Base-by-base conservation (phyloP, 2,888 invertebrate genomes). In the Philereme vetulata region DNA sequence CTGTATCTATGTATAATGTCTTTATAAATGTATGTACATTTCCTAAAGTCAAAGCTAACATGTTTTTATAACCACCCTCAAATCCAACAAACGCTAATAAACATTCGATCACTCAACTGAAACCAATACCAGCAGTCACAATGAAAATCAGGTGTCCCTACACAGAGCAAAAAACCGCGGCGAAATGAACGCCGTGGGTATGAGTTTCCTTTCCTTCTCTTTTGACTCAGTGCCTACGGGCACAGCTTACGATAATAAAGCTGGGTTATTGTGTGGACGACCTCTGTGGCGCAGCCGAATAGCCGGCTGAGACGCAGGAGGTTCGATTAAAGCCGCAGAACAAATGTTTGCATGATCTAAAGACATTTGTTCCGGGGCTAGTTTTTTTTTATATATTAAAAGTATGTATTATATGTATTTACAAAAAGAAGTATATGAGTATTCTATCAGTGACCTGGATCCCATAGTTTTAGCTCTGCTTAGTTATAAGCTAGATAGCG, bases 91-190 rank as follows among this genome's bases (percentile, higher is more conserved):
- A 36, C 21, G 45, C 44, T 56, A 61, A 52, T 56, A 61, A 56
- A 50, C 51, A 50, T 45, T 52, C 45, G 38, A 57, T 59, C 55
- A 59, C 45, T 57, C 56, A 57, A 46, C 52, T 58, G 62, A 52
- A 63, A 52, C 49, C 62, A 59, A 59, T 55, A 55, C 44, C 48
- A 47, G 43, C 40, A 47, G 46, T 46, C 47, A 45, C 51, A 50
- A 47, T 52, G 52, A 53, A 46, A 55, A 49, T 6, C 62, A 63
- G 62, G 63, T 63, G 59, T 51, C 51, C 43, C 51, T 35, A 21
- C 50, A 33, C 40, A 51, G 9, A 32, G 35, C 38, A 51, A 51
- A 57, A 48, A 58, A 50, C 38, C 11, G 9, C n/a, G n/a, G 40
- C 48, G 51, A 58, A 55, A 62, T 58, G 58, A 58, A 51, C 44